Base-by-base conservation (phyloP, 2,797 vertebrate genomes). In the Argya squamiceps region DNA sequence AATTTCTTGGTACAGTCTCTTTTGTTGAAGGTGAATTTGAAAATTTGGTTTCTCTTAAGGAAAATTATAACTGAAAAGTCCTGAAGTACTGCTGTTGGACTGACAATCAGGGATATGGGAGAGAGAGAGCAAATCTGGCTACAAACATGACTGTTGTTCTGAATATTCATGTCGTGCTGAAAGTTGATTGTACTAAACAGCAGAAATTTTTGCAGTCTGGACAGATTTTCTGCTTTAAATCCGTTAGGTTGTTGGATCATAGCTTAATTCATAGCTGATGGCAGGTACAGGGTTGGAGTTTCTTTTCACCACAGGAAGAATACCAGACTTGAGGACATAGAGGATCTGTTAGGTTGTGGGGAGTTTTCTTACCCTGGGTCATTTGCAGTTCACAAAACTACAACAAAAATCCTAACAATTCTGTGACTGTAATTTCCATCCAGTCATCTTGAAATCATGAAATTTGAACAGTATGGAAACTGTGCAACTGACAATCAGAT, bases 261-360 rank as follows among this genome's bases (percentile, higher is more conserved):
- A 60, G 6, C 5, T 65, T 63, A 56, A n/a, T 90, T 88, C 18
- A 21, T 50, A 88, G 37, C 39, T 70, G 60, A 74, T 44, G 39
- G 21, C 13, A 47, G 27, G 12, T 56, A 37, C 8, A 27, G 4
- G 6, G 1, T 4, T 32, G 27, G 11, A 5, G 2, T 5, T 37
- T 82, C 43, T 41, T 88, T 74, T 21, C 22, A 46, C 15, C 18
- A 23, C 14, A 46, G 30, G 26, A 53, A 73, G 41, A 21, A 65
- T 52, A 41, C 20, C 15, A 27, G n/a, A 59, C 17, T 29, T 4
- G 5, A 53, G 17, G 67, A 41, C 16, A 70, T 67, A 64, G 32
- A 55, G 29, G 11, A 30, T 80, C 76, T 76, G 8, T 69, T 88
- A 62, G 11, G 5, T 52, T 83, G 16, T 39, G 24, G 11, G 3